These are phyloP conservation scores for Galeopsomyia nigrocyanea DNA, from an alignment of 2,888 invertebrate genomes.

Conservation along the genomic window DNA sequence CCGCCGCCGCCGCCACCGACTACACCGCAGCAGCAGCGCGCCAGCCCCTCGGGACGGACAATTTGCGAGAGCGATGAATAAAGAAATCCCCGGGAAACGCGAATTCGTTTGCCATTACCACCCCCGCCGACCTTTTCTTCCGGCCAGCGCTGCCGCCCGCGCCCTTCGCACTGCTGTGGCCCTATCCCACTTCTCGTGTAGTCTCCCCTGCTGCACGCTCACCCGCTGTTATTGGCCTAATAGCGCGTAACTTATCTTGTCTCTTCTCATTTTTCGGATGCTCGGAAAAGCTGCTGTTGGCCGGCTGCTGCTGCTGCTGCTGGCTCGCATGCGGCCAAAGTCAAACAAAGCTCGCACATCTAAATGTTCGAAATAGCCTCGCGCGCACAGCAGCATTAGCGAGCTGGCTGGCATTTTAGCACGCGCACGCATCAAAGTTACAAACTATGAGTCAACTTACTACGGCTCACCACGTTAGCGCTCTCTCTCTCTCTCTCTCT, in stretches of 20 bases:
- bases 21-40: background rate
- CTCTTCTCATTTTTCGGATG: background rate
- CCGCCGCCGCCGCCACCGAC: no score
- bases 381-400: background rate
- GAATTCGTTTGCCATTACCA: conserved; percentile 50
- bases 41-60: conserved; percentile 46
- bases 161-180: background rate
- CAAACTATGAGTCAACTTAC: conserved; percentile 36
- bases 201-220: background rate
- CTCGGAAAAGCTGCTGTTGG: background rate
- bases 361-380: conserved; percentile 27
- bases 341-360: background rate
- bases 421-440: conserved; percentile 13
- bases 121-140: background rate
- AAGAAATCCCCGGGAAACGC: conserved; percentile 51
- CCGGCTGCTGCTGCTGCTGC: no score
- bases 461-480: background rate
- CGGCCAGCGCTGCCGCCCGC: background rate
- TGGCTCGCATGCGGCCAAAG: background rate
- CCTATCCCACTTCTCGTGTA: background rate
- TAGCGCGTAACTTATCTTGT: background rate
- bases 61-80: conserved; percentile 57
- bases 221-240: background rate
- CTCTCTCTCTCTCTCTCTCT: no score
- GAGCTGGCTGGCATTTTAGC: conserved; percentile 20